Base-by-base conservation (phyloP, 2,797 vertebrate genomes). In the Enteromius trimaculatus region DNA sequence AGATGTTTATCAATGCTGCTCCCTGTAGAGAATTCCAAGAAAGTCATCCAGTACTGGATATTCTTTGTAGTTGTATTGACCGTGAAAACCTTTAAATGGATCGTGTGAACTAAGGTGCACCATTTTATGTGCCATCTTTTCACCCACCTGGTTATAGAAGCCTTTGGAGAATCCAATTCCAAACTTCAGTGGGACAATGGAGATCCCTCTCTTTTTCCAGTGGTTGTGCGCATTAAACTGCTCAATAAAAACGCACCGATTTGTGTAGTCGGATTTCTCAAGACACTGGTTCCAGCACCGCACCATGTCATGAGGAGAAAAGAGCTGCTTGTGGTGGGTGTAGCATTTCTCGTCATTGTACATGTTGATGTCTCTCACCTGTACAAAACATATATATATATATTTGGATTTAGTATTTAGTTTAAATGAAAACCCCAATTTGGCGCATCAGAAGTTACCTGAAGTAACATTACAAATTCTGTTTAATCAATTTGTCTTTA, bases 301-400 rank as follows among this genome's bases (percentile, higher is more conserved):
- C 65, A 91, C 83, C 91, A 96, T 89, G 80, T 92, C 89, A 21
- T 90, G 85, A 0, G 96, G 91, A 80, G 87, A 93, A 91, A 96
- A 92, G 0, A 91, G 89, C 89, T 96, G 94, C 86, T 93, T 94
- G 92, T 93, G 95, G 91, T 93, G 94, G 19, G 94, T 95, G 87
- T 91, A 88, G 16, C 88, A 76, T 90, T 90, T 0, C 13, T 91
- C 84, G 6, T 89, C 91, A 83, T 88, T 93, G 91, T 96, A 96
- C 95, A 96, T 95, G 89, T 96, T 97, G 76, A 95, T 92, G 90
- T 96, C 93, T 65, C 93, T 91, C 79, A 97, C 84, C 96, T 97
- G 60, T 64, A 17, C 60, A 58, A 55, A 4, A 49, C 14, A 55
- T 39, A 39, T 39, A 39, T 8, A 8, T 39, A 8, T 39, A 39